A percentile compares a stretch with the other conserved stretches of the same genome.
Conservation (phyloP, 2,797 vertebrate species). For the Muscicapa striata region DNA sequence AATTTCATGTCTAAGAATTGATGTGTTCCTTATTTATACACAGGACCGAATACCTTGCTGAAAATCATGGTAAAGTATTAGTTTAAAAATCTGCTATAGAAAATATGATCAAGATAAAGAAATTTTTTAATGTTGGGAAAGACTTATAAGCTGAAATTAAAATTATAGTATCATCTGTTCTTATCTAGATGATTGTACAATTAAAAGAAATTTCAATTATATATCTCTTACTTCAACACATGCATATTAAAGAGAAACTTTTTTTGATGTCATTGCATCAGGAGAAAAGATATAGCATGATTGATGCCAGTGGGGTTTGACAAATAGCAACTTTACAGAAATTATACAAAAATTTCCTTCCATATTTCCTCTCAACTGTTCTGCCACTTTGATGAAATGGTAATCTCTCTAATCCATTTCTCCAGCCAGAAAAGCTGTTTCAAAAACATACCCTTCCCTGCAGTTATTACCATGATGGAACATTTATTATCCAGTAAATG, state of each 20-base stretch:
- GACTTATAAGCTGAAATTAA: background rate
- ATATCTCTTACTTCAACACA: background rate
- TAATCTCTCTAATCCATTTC: slow-evolving; percentile 58
- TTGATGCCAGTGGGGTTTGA: slow-evolving; percentile 32
- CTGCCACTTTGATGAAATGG: slow-evolving; percentile 58
- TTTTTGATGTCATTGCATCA: slow-evolving; percentile 32
- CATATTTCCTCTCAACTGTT: slow-evolving; percentile 50
- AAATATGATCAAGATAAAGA: background rate
- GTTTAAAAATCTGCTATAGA: background rate
- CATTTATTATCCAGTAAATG: slow-evolving; percentile 26
- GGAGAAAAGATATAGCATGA: slow-evolving; percentile 5
- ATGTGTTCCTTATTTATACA: background rate
- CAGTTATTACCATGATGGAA: slow-evolving; percentile 32
- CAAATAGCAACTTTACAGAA: slow-evolving; percentile 32
- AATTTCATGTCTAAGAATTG: background rate
- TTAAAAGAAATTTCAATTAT: background rate
- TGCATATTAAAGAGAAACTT: slow-evolving; percentile 11
- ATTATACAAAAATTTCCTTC: slow-evolving; percentile 53
- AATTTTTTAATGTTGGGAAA: background rate
- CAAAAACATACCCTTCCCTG: slow-evolving; percentile 5
- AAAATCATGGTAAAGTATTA: background rate
- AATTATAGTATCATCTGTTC: background rate
- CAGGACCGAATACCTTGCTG: background rate
- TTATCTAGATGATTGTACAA: background rate
- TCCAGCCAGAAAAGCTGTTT: slow-evolving; percentile 7